Percentiles rank a stretch among this genome's conserved stretches.
These are phyloP conservation scores for Zingel zingel DNA, from an alignment of 2,113 vertebrate species.

Conservation along the genomic window DNA sequence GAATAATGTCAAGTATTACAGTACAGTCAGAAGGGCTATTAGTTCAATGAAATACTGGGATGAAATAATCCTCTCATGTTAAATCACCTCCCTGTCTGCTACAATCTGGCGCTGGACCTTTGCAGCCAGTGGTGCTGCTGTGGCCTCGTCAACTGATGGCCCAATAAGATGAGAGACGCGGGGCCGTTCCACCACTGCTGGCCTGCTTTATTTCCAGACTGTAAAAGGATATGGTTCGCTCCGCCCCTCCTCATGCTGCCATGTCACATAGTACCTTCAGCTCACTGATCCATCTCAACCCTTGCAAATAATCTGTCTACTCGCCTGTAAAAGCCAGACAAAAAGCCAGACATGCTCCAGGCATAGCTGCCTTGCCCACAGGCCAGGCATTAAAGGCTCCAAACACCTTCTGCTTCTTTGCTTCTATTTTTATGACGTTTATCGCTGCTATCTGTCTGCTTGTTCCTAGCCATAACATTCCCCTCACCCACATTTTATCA, in stretches of 20 bases:
- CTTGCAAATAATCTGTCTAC: constrained; percentile 67
- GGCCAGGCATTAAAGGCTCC: constrained; percentile 34
- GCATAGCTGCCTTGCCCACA: constrained; percentile 43
- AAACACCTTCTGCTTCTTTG: constrained; percentile 29
- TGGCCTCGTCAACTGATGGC: constrained; percentile 18
- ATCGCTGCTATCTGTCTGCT: constrained; percentile 57
- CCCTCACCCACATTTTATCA: constrained; percentile 36
- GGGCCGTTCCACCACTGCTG: constrained; percentile 20
- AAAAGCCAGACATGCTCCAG: constrained; percentile 66
- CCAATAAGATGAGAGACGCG: constrained; percentile 48
- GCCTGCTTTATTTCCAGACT: constrained; percentile 77
- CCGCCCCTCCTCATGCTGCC: constrained; percentile 27
- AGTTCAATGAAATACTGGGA: constrained; percentile 10
- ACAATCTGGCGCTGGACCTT: constrained; percentile 14
- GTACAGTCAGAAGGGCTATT: background rate
- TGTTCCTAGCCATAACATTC: constrained; percentile 57
- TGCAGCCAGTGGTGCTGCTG: constrained; percentile 3
- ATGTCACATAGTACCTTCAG: constrained; percentile 67
- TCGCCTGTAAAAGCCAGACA: constrained; percentile 68
- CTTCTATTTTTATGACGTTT: constrained; percentile 52
- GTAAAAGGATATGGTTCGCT: constrained; percentile 74
- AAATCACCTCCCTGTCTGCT: constrained; percentile 17
- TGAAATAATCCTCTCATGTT: constrained; percentile 24
- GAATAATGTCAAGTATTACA: constrained; percentile 3
- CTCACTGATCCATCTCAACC: constrained; percentile 66